A percentile compares a stretch with the other conserved stretches of the same genome.
These are phyloP conservation scores for Saturnia pavonia DNA, from an alignment of 2,888 invertebrate genomes.

Conservation along the genomic window DNA sequence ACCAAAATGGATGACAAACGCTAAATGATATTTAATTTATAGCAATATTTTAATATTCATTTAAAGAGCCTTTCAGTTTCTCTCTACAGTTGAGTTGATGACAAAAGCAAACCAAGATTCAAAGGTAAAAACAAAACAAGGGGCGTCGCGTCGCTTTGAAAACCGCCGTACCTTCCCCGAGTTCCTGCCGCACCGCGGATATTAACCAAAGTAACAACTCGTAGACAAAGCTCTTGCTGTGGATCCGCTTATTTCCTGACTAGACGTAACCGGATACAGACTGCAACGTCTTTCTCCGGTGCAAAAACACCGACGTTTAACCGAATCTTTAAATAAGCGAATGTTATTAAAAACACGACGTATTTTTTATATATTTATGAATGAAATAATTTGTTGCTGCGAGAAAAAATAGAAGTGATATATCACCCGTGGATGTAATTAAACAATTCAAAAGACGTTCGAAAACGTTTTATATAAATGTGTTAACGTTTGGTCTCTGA, in stretches of 20 bases:
- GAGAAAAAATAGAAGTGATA: background rate
- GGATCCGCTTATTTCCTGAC: constrained; percentile 71
- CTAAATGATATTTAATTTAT: background rate
- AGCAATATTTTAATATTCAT: background rate
- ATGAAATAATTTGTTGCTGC: background rate
- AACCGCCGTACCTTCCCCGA: background rate
- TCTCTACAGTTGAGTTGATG: background rate
- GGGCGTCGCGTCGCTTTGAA: background rate
- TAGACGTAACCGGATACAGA: constrained; percentile 67
- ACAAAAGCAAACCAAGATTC: constrained; percentile 1
- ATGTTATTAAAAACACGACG: constrained; percentile 20
- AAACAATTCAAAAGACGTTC: background rate
- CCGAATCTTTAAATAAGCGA: constrained; percentile 31
- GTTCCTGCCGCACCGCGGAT: constrained; percentile 31
- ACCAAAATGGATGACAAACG: background rate
- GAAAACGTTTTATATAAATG: too few relatives aligned
- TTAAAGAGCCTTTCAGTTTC: background rate
- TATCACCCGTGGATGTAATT: background rate
- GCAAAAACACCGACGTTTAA: constrained; percentile 24
- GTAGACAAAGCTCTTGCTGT: constrained; percentile 61
- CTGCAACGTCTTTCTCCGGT: constrained; percentile 47
- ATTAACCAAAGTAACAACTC: constrained; percentile 46
- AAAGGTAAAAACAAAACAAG: background rate
- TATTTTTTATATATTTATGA: background rate
- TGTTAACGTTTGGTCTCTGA: background rate